These are phyloP conservation scores for Bombus confusus DNA, from an alignment of 1,140 invertebrate genomes.

Conservation along the genomic window DNA sequence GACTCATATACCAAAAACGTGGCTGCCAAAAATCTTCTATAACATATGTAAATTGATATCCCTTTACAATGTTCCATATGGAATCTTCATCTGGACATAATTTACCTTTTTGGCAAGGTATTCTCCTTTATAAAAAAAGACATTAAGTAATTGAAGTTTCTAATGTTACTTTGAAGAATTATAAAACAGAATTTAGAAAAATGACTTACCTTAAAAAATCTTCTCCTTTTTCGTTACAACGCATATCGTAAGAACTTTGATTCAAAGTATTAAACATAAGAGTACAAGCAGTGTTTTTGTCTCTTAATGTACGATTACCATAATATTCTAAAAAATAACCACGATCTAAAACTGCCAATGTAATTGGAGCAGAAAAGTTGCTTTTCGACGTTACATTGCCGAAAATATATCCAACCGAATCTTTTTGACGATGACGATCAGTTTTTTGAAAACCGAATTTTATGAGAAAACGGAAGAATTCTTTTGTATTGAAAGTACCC, in stretches of 20 bases:
- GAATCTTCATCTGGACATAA: conserved; percentile 95
- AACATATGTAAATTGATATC: conserved; percentile 96
- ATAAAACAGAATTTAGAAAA: not conserved
- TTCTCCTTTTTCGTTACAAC: conserved; percentile 91
- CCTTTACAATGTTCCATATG: conserved; percentile 91
- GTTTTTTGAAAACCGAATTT: conserved; percentile 99
- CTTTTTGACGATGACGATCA: conserved; percentile 89
- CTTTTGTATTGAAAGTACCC: conserved; percentile 86
- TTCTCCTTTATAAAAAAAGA: conserved; percentile 82
- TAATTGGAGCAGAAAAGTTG: conserved; percentile 87
- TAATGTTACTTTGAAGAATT: not conserved
- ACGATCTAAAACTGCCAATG: conserved; percentile 93
- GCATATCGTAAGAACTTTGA: conserved; percentile 91
- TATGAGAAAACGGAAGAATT: conserved; percentile 95
- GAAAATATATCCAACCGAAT: conserved; percentile 96
- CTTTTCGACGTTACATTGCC: conserved; percentile 93
- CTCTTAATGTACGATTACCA: conserved; percentile 86
- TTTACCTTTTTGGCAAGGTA: conserved; percentile 91
- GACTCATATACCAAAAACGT: conserved; percentile 97
- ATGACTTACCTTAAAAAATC: conserved; percentile 89
- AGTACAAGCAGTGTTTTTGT: conserved; percentile 88
- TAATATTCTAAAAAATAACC: conserved; percentile 95
- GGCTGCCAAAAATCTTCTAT: conserved; percentile 94
- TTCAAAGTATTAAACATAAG: conserved; percentile 94
- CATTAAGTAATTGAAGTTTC: not conserved